Conservation (phyloP, 2,888 invertebrate species). For the Charanyca ferruginea region DNA sequence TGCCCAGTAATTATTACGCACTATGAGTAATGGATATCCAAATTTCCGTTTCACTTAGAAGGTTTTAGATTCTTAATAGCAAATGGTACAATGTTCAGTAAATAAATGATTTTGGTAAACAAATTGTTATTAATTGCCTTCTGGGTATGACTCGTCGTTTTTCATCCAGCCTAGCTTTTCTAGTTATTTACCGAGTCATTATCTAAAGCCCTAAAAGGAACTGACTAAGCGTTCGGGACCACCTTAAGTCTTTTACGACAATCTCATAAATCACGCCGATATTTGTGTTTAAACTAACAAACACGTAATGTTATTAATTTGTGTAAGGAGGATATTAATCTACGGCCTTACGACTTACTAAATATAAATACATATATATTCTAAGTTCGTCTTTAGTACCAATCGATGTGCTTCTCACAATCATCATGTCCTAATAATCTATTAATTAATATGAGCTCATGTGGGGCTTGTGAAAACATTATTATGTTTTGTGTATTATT, state of each 20-base stretch:
- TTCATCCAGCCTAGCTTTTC: constrained; percentile 58
- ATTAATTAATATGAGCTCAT: neutral
- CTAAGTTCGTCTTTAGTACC: neutral
- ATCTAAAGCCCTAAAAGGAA: constrained; percentile 66
- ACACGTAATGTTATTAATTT: constrained; percentile 16
- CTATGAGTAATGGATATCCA: constrained; percentile 55
- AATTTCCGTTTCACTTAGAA: constrained; percentile 56
- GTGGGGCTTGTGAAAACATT: neutral
- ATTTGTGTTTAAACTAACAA: constrained; percentile 35
- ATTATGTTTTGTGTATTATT: constrained; percentile 6
- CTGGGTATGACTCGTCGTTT: constrained; percentile 58
- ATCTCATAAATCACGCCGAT: constrained; percentile 46
- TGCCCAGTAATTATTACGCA: constrained; percentile 5
- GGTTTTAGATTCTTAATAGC: constrained; percentile 26
- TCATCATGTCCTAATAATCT: no score
- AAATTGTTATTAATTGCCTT: constrained; percentile 64
- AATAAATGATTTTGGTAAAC: constrained; percentile 44
- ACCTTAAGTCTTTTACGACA: constrained; percentile 42
- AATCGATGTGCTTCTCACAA: neutral
- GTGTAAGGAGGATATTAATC: neutral
- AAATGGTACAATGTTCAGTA: constrained; percentile 38
- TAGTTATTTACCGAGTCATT: constrained; percentile 66
- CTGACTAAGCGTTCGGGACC: constrained; percentile 51
- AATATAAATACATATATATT: neutral
- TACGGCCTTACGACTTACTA: neutral